A percentile compares a stretch with the other conserved stretches of the same genome.
Evolutionary conservation across 2,113 vertebrate genomes (phyloP).

Genomic region (Podarcis raffonei): DNA sequence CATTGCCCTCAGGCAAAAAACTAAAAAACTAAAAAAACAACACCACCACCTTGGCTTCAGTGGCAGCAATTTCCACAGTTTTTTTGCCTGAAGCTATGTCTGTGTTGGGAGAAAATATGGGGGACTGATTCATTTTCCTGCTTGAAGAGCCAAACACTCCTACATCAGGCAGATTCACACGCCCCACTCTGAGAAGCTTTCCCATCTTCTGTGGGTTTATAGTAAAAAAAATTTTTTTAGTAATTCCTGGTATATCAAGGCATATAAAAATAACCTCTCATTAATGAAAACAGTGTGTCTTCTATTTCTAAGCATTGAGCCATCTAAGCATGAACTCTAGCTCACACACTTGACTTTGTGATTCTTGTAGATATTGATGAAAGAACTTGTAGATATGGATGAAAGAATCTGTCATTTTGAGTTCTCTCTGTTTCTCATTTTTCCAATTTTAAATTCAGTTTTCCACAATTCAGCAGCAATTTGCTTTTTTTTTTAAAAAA

Average conservation of each 20-base stretch:
- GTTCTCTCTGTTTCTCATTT: too few relatives aligned
- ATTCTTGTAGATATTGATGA: too few relatives aligned
- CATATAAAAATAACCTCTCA: not conserved
- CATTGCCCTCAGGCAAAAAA: slow-evolving; percentile 18
- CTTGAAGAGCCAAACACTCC: not conserved
- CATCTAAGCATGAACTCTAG: not conserved
- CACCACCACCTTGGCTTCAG: accelerated
- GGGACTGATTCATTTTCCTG: not conserved
- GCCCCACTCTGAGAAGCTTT: not conserved
- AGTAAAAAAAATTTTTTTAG: not conserved
- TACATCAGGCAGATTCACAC: not conserved
- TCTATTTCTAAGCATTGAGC: not conserved
- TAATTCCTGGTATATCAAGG: not conserved
- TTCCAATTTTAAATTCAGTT: too few relatives aligned
- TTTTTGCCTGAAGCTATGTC: not conserved
- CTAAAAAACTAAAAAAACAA: not conserved
- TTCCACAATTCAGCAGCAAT: too few relatives aligned
- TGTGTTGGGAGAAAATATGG: not conserved
- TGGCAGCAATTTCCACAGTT: not conserved
- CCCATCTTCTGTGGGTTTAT: not conserved
- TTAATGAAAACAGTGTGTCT: not conserved
- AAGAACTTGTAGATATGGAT: too few relatives aligned
- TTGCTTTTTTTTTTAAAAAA: too few relatives aligned
- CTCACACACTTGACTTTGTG: not conserved
- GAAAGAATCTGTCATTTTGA: not conserved